These are phyloP conservation scores for Xylota segnis DNA, from an alignment of 2,888 invertebrate species.

Conservation along the genomic window DNA sequence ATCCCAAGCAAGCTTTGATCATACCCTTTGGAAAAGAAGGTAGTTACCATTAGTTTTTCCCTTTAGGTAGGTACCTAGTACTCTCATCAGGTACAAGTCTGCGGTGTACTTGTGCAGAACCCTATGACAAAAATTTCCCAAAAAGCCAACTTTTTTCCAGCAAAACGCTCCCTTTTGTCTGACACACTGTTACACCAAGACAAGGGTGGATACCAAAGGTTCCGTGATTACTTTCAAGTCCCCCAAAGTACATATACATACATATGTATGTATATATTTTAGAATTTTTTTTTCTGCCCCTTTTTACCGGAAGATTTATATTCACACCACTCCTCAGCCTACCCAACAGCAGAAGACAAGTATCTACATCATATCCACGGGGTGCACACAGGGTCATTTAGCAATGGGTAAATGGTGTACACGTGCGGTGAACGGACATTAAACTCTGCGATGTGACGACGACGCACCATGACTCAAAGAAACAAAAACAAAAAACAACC, in stretches of 20 bases:
- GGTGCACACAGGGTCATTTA: slow-evolving; percentile 56
- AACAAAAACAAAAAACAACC: slow-evolving; percentile 13
- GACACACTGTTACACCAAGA: slow-evolving; percentile 37
- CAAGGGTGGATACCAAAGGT: slow-evolving; percentile 5
- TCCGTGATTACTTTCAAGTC: slow-evolving; percentile 37
- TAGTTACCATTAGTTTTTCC: too few relatives aligned
- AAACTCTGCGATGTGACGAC: slow-evolving; percentile 68
- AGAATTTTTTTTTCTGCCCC: not conserved
- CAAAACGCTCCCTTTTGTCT: not conserved
- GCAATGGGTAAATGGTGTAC: slow-evolving; percentile 65
- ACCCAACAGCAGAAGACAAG: not conserved
- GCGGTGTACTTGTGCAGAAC: not conserved
- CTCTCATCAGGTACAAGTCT: too few relatives aligned
- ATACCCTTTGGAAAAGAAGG: too few relatives aligned
- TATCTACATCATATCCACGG: slow-evolving; percentile 20
- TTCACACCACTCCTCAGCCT: slow-evolving; percentile 44
- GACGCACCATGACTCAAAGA: slow-evolving; percentile 33
- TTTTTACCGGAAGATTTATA: slow-evolving; percentile 32
- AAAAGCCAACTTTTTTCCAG: not conserved
- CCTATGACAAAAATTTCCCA: too few relatives aligned
- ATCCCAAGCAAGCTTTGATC: too few relatives aligned
- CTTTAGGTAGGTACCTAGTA: too few relatives aligned
- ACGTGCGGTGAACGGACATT: slow-evolving; percentile 72
- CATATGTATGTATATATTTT: not conserved
- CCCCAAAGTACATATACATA: too few relatives aligned